Conservation (phyloP, 1,140 invertebrate species). For the Uloborus diversus region DNA sequence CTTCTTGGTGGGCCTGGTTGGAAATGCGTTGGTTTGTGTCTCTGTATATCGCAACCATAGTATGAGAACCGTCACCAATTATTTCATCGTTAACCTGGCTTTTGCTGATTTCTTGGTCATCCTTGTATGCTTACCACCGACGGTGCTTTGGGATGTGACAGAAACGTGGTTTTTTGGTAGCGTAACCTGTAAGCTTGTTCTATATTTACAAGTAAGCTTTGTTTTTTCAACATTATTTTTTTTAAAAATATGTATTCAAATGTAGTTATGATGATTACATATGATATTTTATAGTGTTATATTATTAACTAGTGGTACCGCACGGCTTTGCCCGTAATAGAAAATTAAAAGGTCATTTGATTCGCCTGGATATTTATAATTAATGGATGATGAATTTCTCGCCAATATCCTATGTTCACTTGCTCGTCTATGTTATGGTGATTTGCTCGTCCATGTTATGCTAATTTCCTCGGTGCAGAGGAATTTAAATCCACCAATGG, state of each 20-base stretch:
- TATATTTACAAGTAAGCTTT: slow-evolving; percentile 82
- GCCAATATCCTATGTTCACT: no score
- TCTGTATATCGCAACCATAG: slow-evolving; percentile 85
- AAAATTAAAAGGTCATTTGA: no score
- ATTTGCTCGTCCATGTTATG: no score
- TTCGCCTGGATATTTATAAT: no score
- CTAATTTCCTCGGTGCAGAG: no score
- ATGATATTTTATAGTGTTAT: slow-evolving; percentile 63
- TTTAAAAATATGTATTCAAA: neutral
- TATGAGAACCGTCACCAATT: slow-evolving; percentile 87
- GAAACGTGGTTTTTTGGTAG: slow-evolving; percentile 89
- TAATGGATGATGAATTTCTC: no score
- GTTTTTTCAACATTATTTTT: neutral
- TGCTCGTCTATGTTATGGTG: no score
- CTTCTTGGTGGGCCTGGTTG: slow-evolving; percentile 84
- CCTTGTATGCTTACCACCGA: slow-evolving; percentile 90
- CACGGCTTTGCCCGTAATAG: no score
- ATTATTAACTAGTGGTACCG: no score
- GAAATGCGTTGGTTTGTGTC: slow-evolving; percentile 87
- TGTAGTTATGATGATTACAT: neutral
- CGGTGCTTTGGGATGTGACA: slow-evolving; percentile 90
- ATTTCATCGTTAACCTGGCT: slow-evolving; percentile 94
- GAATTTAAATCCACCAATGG: no score
- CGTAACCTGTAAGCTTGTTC: slow-evolving; percentile 80
- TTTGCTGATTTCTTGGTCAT: slow-evolving; percentile 93